Evolutionary conservation across 2,113 vertebrate species (phyloP).

Genomic region (Stigmatopora nigra): DNA sequence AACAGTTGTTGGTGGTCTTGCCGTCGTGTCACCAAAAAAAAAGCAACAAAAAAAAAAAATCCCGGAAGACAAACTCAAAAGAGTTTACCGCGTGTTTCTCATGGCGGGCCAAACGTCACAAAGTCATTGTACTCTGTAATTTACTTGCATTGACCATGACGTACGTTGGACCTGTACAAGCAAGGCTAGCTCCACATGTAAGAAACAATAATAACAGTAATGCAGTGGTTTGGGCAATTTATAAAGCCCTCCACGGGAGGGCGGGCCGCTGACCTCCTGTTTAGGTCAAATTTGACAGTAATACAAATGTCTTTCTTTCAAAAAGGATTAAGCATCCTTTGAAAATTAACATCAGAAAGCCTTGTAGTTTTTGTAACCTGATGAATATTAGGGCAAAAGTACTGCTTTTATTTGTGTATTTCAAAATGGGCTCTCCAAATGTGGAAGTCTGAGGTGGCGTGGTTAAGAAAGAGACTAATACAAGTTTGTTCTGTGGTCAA

Average conservation of each 20-base stretch:
- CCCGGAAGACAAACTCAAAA: slow-evolving; percentile 1
- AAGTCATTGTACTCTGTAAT: slow-evolving; percentile 68
- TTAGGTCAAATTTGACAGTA: background rate
- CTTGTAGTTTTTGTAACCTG: background rate
- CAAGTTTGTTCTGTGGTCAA: slow-evolving; percentile 37
- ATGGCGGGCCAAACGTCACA: slow-evolving; percentile 40
- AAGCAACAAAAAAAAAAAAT: slow-evolving; percentile 50
- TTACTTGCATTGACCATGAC: slow-evolving; percentile 60
- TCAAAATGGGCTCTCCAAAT: slow-evolving; percentile 61
- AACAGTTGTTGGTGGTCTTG: slow-evolving; percentile 42
- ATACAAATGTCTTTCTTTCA: background rate
- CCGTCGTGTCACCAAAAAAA: slow-evolving; percentile 15
- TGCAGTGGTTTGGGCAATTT: slow-evolving; percentile 54
- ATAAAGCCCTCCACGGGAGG: slow-evolving; percentile 47
- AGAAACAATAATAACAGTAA: slow-evolving; percentile 57
- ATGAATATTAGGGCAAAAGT: background rate
- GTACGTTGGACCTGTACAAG: slow-evolving; percentile 62
- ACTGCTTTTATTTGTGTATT: slow-evolving; percentile 57
- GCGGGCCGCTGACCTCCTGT: slow-evolving; percentile 53
- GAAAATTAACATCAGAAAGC: background rate
- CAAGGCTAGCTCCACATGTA: slow-evolving; percentile 59
- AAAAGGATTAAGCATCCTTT: background rate
- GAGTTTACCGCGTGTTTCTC: background rate
- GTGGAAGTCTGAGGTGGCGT: slow-evolving; percentile 52
- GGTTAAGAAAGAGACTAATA: slow-evolving; percentile 61